Evolutionary conservation across 2,797 vertebrate genomes (phyloP).

Genomic region (Lagorchestes hirsutus): DNA sequence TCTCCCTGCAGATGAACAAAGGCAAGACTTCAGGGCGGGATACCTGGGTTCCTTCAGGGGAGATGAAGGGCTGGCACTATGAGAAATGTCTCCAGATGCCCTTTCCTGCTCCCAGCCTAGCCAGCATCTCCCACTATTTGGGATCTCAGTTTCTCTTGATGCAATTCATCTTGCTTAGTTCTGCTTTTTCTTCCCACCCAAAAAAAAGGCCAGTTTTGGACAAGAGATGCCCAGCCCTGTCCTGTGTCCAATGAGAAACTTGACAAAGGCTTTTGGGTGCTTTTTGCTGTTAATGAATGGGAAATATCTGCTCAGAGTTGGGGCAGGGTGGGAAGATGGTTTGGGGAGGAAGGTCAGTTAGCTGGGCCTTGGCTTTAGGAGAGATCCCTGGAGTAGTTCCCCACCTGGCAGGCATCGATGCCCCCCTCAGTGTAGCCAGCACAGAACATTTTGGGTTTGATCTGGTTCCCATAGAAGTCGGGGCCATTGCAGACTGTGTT

Average conservation of each 20-base stretch:
- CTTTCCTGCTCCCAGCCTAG: not conserved
- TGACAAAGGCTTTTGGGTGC: not conserved
- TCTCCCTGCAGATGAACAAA: conserved; percentile 88
- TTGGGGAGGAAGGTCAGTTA: not conserved
- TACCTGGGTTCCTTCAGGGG: not conserved
- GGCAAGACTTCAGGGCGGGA: not conserved
- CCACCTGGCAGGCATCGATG: conserved; percentile 94
- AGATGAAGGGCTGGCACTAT: not conserved
- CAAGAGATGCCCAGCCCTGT: not conserved
- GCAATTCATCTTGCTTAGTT: rapidly evolving
- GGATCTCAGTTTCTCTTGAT: not conserved
- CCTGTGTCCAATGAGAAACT: not conserved
- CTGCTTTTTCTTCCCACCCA: not conserved
- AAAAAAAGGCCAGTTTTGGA: not conserved
- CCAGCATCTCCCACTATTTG: not conserved
- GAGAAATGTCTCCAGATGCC: not conserved
- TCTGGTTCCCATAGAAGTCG: conserved; percentile 94
- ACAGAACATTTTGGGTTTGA: conserved; percentile 96
- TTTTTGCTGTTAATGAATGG: not conserved
- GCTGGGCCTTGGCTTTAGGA: not conserved
- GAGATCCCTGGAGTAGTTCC: not conserved
- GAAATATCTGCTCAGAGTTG: too few species aligned
- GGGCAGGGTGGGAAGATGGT: not conserved
- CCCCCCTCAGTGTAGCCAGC: conserved; percentile 94
- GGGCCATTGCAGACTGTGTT: conserved; percentile 91